Evolutionary conservation across 2,888 invertebrate species (phyloP).

Genomic region (Nowickia ferox): DNA sequence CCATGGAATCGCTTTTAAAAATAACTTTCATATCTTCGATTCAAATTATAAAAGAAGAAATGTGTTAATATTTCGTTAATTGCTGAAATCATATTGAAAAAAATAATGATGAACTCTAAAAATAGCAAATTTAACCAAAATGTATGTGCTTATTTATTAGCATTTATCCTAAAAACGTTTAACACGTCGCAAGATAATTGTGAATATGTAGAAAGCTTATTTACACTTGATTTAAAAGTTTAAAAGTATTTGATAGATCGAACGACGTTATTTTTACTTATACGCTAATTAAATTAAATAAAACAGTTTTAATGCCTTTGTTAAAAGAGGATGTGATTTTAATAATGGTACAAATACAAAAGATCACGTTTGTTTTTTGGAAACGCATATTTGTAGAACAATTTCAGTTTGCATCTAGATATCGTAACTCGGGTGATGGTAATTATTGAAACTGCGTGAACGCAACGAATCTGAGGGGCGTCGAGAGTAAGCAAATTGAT

Average conservation of each 20-base stretch:
- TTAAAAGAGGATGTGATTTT: too few species aligned
- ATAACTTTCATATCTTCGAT: not conserved
- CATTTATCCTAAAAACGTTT: slow-evolving; percentile 17
- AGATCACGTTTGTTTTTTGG: too few species aligned
- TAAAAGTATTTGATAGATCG: not conserved
- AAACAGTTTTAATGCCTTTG: not conserved
- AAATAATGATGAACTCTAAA: not conserved
- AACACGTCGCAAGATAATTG: slow-evolving; percentile 20
- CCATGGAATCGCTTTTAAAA: not conserved
- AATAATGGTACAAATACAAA: too few species aligned
- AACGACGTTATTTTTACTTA: not conserved
- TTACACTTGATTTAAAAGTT: not conserved
- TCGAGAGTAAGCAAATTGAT: too few species aligned
- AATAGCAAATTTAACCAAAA: slow-evolving; percentile 4
- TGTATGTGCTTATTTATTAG: slow-evolving; percentile 2
- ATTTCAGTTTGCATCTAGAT: too few species aligned
- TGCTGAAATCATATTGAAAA: not conserved
- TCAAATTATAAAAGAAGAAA: not conserved
- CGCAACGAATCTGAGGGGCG: too few species aligned
- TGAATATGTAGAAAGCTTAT: slow-evolving; percentile 1
- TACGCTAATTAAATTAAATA: slow-evolving; percentile 28
- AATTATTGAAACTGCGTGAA: too few species aligned
- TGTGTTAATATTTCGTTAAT: slow-evolving; percentile 39
- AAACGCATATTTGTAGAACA: too few species aligned
- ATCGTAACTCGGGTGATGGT: too few species aligned